Evolutionary conservation across 2,797 vertebrate genomes (phyloP), one percentile per base, ranked within the genome.

Genomic region (Parotocinclus haroldoi): DNA sequence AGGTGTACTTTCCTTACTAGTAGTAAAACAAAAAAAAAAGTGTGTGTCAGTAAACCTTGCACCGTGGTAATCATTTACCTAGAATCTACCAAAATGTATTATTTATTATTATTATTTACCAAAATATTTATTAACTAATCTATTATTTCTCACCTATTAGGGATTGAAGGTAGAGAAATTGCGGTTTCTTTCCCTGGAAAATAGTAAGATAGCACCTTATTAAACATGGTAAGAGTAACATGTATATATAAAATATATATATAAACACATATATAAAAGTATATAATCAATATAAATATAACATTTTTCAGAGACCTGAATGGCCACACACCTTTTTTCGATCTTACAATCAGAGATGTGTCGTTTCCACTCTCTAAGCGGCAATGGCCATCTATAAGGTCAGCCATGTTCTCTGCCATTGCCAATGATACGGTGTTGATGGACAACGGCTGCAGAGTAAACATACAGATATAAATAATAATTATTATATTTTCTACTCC

Each of bases 341-440:
- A 79, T 46, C 76, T 83, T 27, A 80, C 0, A 10, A 98, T 91
- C 57, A 94, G 89, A 0, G 93, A 94, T 0, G 61, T 81, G 9
- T 89, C 84, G 0, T 80, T 70, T 0, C 73, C 75, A 1, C 67
- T 75, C 48, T 91, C 84, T 48, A 98, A 81, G 12, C 94, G 88
- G 75, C 93, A 97, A 85, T 95, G 94, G 3, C 96, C 96, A 0
- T 98, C 95, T 0, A 99, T 95, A 63, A 99, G 86, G 82, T 98
- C 91, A 0, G 92, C 94, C 95, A 99, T 96, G 87, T 97, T 99
- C 78, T 98, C 95, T 0, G 94, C 93, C 40, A 92, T 85, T 0
- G 93, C 90, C 77, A 94, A 77, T 3, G 93, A 94, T 0, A 85
- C 64, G 0, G 91, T 93, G 81, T 86, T 93, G 80, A 99, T 93